A percentile compares a stretch with the other conserved stretches of the same genome.
Conservation (phyloP, 2,888 invertebrate species). For the Glaucopsyche alexis region DNA sequence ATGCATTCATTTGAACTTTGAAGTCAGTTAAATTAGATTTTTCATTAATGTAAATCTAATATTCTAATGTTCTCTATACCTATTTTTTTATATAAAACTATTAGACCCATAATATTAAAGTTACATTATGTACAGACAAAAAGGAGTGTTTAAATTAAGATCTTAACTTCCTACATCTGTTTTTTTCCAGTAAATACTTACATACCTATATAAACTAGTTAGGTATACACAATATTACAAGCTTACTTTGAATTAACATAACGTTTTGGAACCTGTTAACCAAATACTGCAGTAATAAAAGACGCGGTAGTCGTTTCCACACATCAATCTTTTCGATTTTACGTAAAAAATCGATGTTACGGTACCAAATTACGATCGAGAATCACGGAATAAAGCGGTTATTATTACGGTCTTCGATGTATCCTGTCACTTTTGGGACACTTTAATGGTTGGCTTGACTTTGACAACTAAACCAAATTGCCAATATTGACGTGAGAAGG, state of each 20-base stretch:
- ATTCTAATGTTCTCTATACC: no score
- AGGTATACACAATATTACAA: no score
- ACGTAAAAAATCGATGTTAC: conserved; percentile 19
- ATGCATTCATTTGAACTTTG: conserved; percentile 6
- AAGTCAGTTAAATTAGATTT: no score
- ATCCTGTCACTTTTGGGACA: conserved; percentile 1
- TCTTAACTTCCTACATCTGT: no score
- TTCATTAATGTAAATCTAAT: no score
- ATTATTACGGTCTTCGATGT: conserved; percentile 9
- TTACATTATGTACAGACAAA: no score
- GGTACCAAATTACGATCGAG: conserved; percentile 19
- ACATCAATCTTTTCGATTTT: conserved; percentile 20
- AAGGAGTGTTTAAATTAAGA: no score
- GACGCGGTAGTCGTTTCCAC: conserved; percentile 4
- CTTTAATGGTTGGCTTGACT: neutral
- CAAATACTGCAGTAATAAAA: neutral
- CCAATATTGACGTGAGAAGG: conserved; percentile 33
- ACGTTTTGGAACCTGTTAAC: neutral
- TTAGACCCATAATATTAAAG: no score
- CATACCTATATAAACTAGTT: no score
- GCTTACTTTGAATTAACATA: neutral
- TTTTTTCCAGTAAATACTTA: no score
- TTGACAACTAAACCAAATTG: conserved; percentile 56
- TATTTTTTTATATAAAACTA: no score
- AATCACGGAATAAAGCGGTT: neutral